Evolutionary conservation across 2,797 vertebrate genomes (phyloP), one percentile per base, ranked within the genome.

Genomic region (Galaxias olidus): DNA sequence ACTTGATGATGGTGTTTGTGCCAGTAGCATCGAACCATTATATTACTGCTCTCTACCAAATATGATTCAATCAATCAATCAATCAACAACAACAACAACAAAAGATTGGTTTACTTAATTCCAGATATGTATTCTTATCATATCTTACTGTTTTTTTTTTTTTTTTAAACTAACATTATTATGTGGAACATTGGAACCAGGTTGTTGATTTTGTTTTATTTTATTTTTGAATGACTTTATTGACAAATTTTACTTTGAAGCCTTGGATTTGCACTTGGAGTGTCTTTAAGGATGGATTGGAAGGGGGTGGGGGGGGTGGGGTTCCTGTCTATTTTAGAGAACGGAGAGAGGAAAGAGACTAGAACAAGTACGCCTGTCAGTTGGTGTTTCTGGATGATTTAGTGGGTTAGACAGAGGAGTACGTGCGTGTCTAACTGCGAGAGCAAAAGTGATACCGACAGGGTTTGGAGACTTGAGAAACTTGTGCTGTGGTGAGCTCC

Each of bases 211-310:
- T 74, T 10, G 71, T 60, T 67, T 77, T 14, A 41, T 15, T 14
- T 47, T 47, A 44, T 79, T 53, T 74, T 68, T 51, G 49, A 68
- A 62, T 78, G 65, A 76, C 71, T 87, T 83, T 81, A 81, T 81
- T 83, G 84, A 84, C 76, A 66, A 73, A 74, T 68, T 83, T 80
- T 87, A 85, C 71, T 79, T 70, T 82, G 79, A 84, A 86, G 84
- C 84, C 86, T 91, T 88, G 89, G 88, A 88, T 87, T 92, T 92
- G 91, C 91, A 93, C 91, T 92, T 83, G 85, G 68, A n/a, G 85
- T 84, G 80, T 84, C 73, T 79, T 75, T 71, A 71, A 61, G 68
- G 71, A 71, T 58, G 53, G 67, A 77, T 59, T 0, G 58, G 59
- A 19, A 1, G 40, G 45, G n/a, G 43, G 60, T 59, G 58, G 69